Percentiles rank a stretch among this genome's conserved stretches.
These are phyloP conservation scores for Pogonophryne albipinna DNA, from an alignment of 2,797 vertebrate species.

Conservation along the genomic window DNA sequence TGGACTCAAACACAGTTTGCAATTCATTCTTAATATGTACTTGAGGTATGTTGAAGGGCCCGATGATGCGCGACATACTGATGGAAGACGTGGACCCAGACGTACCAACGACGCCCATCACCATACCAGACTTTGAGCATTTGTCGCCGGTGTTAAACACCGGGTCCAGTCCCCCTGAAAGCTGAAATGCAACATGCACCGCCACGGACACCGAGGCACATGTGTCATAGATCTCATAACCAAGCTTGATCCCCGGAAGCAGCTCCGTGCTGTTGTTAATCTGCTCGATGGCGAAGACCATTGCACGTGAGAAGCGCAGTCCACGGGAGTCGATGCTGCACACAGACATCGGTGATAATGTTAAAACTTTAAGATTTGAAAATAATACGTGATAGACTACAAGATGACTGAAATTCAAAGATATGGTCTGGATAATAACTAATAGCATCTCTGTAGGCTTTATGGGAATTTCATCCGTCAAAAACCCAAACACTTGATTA, in stretches of 20 bases:
- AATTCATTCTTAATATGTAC: conserved; percentile 42
- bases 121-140: conserved; percentile 50
- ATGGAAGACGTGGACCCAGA: conserved; percentile 80
- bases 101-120: conserved; percentile 72
- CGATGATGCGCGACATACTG: conserved; percentile 70
- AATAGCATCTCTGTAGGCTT: background rate
- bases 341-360: no score
- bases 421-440: no score
- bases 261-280: conserved; percentile 75
- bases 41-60: conserved; percentile 75
- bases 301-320: conserved; percentile 66
- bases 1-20: background rate
- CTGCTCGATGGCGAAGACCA: conserved; percentile 73
- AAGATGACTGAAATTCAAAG: background rate
- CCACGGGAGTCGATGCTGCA: conserved; percentile 61
- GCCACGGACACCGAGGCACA: conserved; percentile 67
- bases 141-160: conserved; percentile 22
- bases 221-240: conserved; percentile 75
- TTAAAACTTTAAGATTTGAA: background rate
- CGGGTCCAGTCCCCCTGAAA: conserved; percentile 58
- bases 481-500: no score
- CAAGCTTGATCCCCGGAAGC: conserved; percentile 67
- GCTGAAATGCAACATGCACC: conserved; percentile 58
- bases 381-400: no score
- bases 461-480: background rate